Evolutionary conservation across 2,113 vertebrate species (phyloP), one percentile per base, ranked within the genome.

Genomic region (Pangasianodon hypophthalmus): DNA sequence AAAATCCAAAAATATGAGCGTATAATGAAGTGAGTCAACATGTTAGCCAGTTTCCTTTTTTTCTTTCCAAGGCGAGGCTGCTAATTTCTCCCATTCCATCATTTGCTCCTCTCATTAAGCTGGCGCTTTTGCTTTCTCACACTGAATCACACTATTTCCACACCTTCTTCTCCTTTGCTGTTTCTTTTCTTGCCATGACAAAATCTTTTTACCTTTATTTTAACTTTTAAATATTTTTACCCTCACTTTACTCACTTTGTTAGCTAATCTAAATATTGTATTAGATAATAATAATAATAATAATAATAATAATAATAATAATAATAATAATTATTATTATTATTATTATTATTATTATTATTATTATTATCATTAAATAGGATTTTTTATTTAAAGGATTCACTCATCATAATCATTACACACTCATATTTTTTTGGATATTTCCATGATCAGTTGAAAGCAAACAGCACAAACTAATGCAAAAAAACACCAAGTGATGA

Each of bases 41-140:
- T 56, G 83, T 87, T 62, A 71, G 69, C 16, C 60, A 56, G 46
- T 52, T 88, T 87, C 85, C 73, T 77, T 84, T 60, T 60, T 85
- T 48, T 73, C 54, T 29, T 85, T 85, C 80, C 48, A 52, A 81
- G 48, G 50, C 0, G 2, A 0, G 77, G 37, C 24, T 52, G 71
- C 54, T 87, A 64, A 86, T 90, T 89, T 85, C 86, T 86, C 88
- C 82, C 26, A 73, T 87, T 89, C 87, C 90, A 89, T 90, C 87
- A 87, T 86, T 90, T 81, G 71, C 64, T 91, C 83, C 87, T 89
- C 84, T 85, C 83, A 52, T 91, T 77, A 82, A 75, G 44, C 82
- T 67, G 71, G 24, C 80, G 48, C 56, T 87, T 88, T 54, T 37
- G 73, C 21, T 71, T 83, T 67, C 73, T 41, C 81, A 64, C 82